Evolutionary conservation across 1,140 invertebrate species (phyloP).

Genomic region (Drosophila kepulauana): DNA sequence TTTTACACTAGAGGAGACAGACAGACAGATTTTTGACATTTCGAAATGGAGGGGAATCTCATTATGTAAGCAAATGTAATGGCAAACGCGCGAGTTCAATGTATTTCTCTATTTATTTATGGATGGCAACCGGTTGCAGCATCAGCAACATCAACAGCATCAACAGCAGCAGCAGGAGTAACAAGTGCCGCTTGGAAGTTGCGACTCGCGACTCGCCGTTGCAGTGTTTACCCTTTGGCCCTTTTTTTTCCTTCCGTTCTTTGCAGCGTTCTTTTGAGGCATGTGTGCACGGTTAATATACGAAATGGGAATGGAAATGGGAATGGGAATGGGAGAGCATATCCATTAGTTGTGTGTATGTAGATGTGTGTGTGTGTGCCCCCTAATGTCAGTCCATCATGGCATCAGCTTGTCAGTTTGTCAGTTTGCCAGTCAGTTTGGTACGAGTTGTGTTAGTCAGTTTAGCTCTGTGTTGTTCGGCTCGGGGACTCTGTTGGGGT

Average conservation of each 20-base stretch:
- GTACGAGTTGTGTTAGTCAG: conserved; percentile 3
- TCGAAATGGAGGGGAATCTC: conserved; percentile 22
- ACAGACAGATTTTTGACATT: conserved; percentile 53
- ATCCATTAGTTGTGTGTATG: conserved; percentile 11
- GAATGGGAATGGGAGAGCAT: not conserved
- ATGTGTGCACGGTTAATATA: conserved; percentile 15
- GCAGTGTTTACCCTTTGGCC: conserved; percentile 29
- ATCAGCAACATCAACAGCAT: not conserved
- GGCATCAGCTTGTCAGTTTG: conserved; percentile 35
- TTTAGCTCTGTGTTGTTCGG: conserved; percentile 6
- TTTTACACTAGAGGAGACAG: conserved; percentile 28
- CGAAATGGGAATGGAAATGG: not conserved
- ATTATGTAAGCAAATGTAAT: conserved; percentile 63
- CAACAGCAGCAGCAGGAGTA: conserved; percentile 15
- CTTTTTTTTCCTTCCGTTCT: conserved; percentile 28
- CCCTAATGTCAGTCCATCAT: conserved; percentile 43
- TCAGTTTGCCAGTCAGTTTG: conserved; percentile 11
- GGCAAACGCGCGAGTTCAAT: conserved; percentile 57
- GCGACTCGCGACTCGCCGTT: conserved; percentile 2
- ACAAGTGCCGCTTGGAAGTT: conserved; percentile 58
- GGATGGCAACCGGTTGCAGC: conserved; percentile 45
- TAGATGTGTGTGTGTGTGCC: conserved; percentile 28
- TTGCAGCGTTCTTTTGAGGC: conserved; percentile 11
- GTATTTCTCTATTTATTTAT: conserved; percentile 71
- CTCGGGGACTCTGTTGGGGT: conserved; percentile 33